Evolutionary conservation across 2,797 vertebrate genomes (phyloP).

Genomic region (Bufotes viridis): DNA sequence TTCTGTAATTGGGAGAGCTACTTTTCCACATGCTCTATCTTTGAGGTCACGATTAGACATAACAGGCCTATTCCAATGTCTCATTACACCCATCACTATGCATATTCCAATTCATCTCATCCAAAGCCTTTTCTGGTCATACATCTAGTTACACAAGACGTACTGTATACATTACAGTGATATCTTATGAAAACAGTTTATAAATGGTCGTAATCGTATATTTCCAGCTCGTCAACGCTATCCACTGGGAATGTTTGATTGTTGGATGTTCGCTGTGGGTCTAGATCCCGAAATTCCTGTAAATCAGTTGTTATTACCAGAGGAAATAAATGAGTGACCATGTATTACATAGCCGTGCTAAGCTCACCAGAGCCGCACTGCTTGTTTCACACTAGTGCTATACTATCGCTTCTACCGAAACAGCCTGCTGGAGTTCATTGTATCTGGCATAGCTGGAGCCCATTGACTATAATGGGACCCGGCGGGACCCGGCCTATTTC

Average conservation of each 20-base stretch:
- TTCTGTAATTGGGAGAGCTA: conserved; percentile 7
- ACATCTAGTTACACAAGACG: neutral
- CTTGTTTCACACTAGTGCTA: no score
- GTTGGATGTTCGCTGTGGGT: neutral
- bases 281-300: no score
- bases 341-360: neutral
- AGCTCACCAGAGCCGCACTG: no score
- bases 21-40: conserved; percentile 28
- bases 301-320: no score
- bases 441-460: no score
- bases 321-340: neutral
- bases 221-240: neutral
- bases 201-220: neutral
- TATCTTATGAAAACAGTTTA: conserved; percentile 15
- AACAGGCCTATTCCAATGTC: neutral
- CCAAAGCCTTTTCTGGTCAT: conserved; percentile 3
- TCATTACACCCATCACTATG: conserved; percentile 18
- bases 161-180: neutral
- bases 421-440: no score
- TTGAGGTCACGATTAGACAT: conserved; percentile 43
- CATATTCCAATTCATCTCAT: conserved; percentile 10
- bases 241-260: neutral
- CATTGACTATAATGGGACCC: no score
- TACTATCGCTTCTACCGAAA: no score
- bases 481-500: no score